Percentiles rank a stretch among this genome's conserved stretches.
Conservation (phyloP, 2,888 invertebrate genomes). For the Agonopterix heracliana region DNA sequence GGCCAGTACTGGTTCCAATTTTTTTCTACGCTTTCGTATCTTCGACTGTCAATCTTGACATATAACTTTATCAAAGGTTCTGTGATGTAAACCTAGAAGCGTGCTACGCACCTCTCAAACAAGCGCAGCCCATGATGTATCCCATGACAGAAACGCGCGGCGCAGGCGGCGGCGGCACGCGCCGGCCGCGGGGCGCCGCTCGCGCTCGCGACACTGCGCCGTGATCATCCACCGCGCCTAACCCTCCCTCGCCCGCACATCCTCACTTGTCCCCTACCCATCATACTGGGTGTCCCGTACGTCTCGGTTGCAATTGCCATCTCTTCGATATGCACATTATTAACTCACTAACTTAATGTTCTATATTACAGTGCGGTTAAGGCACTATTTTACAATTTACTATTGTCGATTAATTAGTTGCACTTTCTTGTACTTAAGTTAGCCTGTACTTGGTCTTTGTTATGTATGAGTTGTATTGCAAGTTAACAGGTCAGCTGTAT, state of each 20-base stretch:
- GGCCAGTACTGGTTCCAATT: too few relatives aligned
- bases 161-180: conserved; percentile 48
- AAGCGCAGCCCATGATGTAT: conserved; percentile 95
- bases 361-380: too few relatives aligned
- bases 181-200: conserved; percentile 55
- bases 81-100: background rate
- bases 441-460: too few relatives aligned
- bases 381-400: too few relatives aligned
- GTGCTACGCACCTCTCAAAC: conserved; percentile 84
- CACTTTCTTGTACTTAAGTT: too few relatives aligned
- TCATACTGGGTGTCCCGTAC: background rate
- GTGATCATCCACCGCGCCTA: conserved; percentile 46
- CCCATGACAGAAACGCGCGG: conserved; percentile 86
- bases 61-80: too few relatives aligned
- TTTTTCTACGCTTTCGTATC: too few relatives aligned
- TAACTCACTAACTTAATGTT: too few relatives aligned
- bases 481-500: too few relatives aligned
- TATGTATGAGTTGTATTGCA: too few relatives aligned
- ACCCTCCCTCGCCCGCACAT: conserved; percentile 41
- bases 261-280: conserved; percentile 15
- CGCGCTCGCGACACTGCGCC: conserved; percentile 49
- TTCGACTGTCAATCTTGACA: too few relatives aligned
- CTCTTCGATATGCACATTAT: background rate
- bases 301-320: background rate
- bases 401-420: too few relatives aligned